Conservation (phyloP, 2,888 invertebrate genomes). For the Hydroisotoma schaefferi region DNA sequence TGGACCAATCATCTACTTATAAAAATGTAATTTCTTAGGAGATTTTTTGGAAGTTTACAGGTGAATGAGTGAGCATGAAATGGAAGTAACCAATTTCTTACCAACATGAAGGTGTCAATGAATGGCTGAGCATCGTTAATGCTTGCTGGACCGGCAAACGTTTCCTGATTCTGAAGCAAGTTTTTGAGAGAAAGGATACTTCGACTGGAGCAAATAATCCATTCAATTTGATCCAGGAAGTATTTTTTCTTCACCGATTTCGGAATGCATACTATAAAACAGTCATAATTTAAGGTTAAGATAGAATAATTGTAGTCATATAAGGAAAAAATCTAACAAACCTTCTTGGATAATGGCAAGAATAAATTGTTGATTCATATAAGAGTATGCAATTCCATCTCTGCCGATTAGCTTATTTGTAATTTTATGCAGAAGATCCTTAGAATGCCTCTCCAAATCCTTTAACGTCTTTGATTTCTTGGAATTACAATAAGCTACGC, state of each 20-base stretch:
- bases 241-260: constrained; percentile 29
- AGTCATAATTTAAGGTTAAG: neutral
- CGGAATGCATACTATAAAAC: constrained; percentile 7
- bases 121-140: constrained; percentile 6
- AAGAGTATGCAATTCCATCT: neutral
- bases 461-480: constrained; percentile 11
- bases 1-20: constrained; percentile 32
- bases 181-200: constrained; percentile 15
- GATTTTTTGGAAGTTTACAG: neutral
- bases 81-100: constrained; percentile 6
- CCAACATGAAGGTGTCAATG: constrained; percentile 14
- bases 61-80: neutral
- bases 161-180: constrained; percentile 40
- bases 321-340: neutral
- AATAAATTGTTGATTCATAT: constrained; percentile 12
- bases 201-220: constrained; percentile 10
- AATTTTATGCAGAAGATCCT: constrained; percentile 29
- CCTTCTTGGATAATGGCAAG: constrained; percentile 17
- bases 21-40: neutral
- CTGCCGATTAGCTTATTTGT: constrained; percentile 12
- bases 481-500: constrained; percentile 33
- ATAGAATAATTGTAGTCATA: neutral
- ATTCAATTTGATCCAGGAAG: constrained; percentile 25
- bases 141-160: constrained; percentile 20
- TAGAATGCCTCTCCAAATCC: constrained; percentile 12